phyloP scores from a whole-genome alignment of 2,113 vertebrate genomes.

The Chaenogobius annularis region DNA sequence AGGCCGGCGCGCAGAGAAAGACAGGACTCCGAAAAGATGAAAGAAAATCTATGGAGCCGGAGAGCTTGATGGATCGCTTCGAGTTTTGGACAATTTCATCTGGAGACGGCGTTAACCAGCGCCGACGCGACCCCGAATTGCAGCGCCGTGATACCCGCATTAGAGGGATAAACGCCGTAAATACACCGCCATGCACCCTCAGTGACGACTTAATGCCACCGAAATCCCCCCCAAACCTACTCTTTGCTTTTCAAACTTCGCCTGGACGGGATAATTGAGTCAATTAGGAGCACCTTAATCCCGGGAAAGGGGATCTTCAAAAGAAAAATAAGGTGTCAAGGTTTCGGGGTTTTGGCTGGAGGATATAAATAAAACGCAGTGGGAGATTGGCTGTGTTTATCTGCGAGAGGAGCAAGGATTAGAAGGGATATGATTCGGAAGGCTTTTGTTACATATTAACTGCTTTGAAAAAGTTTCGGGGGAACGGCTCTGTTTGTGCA shows the following conservation, averaged over 20 bases:
- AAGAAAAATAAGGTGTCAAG: constrained; percentile 66
- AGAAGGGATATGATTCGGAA: constrained; percentile 50
- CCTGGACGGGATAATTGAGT: constrained; percentile 66
- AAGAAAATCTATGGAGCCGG: constrained; percentile 69
- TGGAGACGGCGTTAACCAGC: constrained; percentile 74
- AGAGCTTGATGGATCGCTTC: constrained; percentile 72
- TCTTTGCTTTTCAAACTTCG: constrained; percentile 70
- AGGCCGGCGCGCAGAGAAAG: constrained; percentile 61
- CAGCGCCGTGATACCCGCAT: constrained; percentile 71
- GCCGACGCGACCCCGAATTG: constrained; percentile 74
- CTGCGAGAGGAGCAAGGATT: constrained; percentile 60
- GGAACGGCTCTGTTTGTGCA: constrained; percentile 8
- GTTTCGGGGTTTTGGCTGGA: constrained; percentile 58
- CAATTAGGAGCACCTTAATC: constrained; percentile 72
- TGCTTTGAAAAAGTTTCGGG: not conserved
- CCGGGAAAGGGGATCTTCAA: constrained; percentile 63
- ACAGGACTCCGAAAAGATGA: constrained; percentile 67
- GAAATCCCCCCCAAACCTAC: constrained; percentile 56
- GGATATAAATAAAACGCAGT: constrained; percentile 68
- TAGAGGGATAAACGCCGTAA: constrained; percentile 72
- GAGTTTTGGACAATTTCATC: constrained; percentile 79
- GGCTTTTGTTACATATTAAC: constrained; percentile 56
- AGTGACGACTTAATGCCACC: constrained; percentile 69
- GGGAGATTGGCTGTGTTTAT: constrained; percentile 68
- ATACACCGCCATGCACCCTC: constrained; percentile 54